Conservation (phyloP, 2,113 vertebrate species). For the Podilymbus podiceps region DNA sequence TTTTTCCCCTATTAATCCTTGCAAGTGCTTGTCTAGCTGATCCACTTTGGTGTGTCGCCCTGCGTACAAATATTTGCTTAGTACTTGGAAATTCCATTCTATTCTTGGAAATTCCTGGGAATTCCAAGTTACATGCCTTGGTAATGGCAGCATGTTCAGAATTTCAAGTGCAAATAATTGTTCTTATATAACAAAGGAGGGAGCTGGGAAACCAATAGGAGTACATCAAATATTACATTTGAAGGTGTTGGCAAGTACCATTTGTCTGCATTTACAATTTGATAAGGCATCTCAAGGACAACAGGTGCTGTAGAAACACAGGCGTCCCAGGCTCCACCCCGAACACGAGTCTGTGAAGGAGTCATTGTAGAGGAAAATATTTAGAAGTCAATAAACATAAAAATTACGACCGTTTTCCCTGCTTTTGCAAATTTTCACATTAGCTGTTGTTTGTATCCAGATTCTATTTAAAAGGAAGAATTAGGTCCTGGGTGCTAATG, state of each 20-base stretch:
- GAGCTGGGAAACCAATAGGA: not conserved
- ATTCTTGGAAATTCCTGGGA: not conserved
- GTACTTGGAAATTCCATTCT: not conserved
- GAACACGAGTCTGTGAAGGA: accelerated
- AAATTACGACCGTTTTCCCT: not conserved
- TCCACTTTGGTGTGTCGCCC: not conserved
- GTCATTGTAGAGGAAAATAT: not conserved
- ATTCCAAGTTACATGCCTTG: not conserved
- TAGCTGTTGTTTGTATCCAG: not conserved
- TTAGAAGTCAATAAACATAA: not conserved
- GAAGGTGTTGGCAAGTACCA: not conserved
- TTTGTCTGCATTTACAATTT: not conserved
- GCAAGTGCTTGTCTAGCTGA: not conserved
- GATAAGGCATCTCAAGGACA: not conserved
- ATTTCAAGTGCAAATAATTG: constrained; percentile 8
- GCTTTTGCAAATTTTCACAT: not conserved
- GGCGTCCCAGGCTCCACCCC: not conserved
- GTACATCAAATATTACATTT: not conserved
- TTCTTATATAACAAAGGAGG: not conserved
- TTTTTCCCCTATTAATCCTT: not conserved
- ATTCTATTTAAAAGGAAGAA: not conserved
- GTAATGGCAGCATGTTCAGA: not conserved
- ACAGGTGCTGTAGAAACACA: not conserved
- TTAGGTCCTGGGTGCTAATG: not conserved
- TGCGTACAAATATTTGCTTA: not conserved